Conservation (phyloP, 2,113 vertebrate species). For the Pluvialis apricaria region DNA sequence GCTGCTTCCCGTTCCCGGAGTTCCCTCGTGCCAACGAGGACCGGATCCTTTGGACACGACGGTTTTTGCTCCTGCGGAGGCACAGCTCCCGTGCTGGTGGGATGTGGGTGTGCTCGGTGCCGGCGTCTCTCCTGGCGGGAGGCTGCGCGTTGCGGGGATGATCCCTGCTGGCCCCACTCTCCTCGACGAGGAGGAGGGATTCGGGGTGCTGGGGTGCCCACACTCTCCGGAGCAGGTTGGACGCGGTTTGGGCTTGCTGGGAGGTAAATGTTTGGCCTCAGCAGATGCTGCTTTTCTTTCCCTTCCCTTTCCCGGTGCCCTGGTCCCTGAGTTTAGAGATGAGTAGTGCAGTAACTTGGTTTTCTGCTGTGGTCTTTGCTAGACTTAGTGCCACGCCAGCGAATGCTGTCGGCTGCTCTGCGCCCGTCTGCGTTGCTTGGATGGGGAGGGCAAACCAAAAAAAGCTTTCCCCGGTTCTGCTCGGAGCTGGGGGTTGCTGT, state of each 20-base stretch:
- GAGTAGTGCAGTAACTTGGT: neutral
- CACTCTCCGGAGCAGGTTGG: neutral
- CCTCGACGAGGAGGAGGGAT: rapidly evolving
- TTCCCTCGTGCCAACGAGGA: rapidly evolving
- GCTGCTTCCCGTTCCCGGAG: neutral
- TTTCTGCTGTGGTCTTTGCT: neutral
- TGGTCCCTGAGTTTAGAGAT: too few relatives aligned
- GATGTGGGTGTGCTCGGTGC: too few relatives aligned
- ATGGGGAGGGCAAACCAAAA: too few relatives aligned
- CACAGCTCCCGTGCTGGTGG: neutral
- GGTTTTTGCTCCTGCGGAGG: neutral
- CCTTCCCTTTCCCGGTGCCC: neutral
- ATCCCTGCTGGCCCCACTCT: neutral
- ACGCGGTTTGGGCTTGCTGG: neutral
- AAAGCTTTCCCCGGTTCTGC: neutral
- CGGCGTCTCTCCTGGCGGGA: neutral
- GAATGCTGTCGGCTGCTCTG: neutral
- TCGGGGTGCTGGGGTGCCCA: neutral
- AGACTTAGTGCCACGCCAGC: neutral
- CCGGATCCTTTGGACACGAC: rapidly evolving
- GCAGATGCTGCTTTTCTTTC: neutral
- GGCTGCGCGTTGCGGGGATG: rapidly evolving
- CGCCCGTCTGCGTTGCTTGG: rapidly evolving
- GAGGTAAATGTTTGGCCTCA: neutral
- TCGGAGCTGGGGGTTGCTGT: neutral